A percentile compares a stretch with the other conserved stretches of the same genome.
These are phyloP conservation scores for Sylvia atricapilla DNA, from an alignment of 2,113 vertebrate species.

Conservation along the genomic window DNA sequence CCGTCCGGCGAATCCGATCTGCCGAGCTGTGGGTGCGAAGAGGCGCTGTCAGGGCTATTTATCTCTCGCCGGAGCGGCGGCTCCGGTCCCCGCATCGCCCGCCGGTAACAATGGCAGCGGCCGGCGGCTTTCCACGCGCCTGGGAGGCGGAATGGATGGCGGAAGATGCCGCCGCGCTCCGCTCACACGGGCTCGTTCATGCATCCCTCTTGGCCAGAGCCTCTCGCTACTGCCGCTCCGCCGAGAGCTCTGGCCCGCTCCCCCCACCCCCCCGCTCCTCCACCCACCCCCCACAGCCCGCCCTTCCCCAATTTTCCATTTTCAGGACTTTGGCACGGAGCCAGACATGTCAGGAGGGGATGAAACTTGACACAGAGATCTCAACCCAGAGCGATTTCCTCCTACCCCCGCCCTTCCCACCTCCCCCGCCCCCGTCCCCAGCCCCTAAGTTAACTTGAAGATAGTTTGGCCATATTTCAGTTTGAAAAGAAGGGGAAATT, in stretches of 20 bases:
- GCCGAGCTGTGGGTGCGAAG: constrained; percentile 67
- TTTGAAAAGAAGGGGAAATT: constrained; percentile 10
- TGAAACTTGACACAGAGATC: not conserved
- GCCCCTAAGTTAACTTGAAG: constrained; percentile 66
- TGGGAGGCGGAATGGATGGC: constrained; percentile 75
- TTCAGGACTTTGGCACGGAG: constrained; percentile 56
- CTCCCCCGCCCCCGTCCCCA: not conserved
- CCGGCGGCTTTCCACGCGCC: constrained; percentile 76
- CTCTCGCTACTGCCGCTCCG: constrained; percentile 16
- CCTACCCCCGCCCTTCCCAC: not conserved
- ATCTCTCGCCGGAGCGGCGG: constrained; percentile 73
- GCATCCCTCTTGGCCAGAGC: constrained; percentile 40
- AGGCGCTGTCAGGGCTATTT: constrained; percentile 77
- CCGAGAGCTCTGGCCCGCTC: not conserved
- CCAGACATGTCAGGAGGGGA: constrained; percentile 46
- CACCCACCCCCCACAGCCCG: not conserved
- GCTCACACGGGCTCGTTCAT: constrained; percentile 63
- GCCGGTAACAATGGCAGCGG: constrained; percentile 80
- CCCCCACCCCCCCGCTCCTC: not conserved
- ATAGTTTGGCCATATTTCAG: constrained; percentile 58
- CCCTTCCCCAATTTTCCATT: constrained; percentile 9
- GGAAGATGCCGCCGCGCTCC: constrained; percentile 73
- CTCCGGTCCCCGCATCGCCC: constrained; percentile 72
- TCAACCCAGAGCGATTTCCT: not conserved
- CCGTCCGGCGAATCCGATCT: constrained; percentile 64